phyloP scores from a whole-genome alignment of 2,888 invertebrate species.

The Congeria kusceri region DNA sequence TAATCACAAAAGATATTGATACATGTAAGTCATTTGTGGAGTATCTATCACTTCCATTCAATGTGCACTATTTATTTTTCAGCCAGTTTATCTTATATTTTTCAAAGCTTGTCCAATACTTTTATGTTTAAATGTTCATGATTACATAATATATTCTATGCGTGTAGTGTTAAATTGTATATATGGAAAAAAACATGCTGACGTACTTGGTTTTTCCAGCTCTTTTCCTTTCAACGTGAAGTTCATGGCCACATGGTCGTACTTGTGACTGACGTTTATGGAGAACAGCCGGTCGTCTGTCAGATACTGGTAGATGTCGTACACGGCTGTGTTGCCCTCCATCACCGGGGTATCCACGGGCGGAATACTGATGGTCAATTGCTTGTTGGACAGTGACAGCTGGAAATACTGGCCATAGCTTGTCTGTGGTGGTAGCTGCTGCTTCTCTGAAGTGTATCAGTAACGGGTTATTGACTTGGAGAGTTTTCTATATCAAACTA shows the following conservation, averaged over 20 bases:
- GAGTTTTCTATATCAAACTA: too few species aligned
- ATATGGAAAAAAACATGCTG: neutral
- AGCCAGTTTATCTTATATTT: too few species aligned
- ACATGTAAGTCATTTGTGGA: too few species aligned
- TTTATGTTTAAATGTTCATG: too few species aligned
- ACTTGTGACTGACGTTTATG: conserved; percentile 20
- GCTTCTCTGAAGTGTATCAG: neutral
- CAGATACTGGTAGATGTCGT: conserved; percentile 9
- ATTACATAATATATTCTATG: too few species aligned
- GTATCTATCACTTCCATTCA: too few species aligned
- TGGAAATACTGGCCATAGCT: neutral
- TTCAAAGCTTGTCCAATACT: too few species aligned
- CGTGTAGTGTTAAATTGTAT: too few species aligned
- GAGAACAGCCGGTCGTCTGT: conserved; percentile 26
- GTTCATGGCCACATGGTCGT: conserved; percentile 27
- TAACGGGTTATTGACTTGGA: too few species aligned
- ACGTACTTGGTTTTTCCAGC: conserved; percentile 42
- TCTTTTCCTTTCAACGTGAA: conserved; percentile 37
- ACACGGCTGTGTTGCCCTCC: neutral
- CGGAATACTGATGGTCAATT: conserved; percentile 44
- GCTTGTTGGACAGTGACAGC: conserved; percentile 8
- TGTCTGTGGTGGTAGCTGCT: neutral
- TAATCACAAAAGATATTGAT: too few species aligned
- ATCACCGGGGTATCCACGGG: neutral
- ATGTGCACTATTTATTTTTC: too few species aligned